Evolutionary conservation across 2,888 invertebrate species (phyloP), one percentile per base, ranked within the genome.

Genomic region (Mesochorus sp.): DNA sequence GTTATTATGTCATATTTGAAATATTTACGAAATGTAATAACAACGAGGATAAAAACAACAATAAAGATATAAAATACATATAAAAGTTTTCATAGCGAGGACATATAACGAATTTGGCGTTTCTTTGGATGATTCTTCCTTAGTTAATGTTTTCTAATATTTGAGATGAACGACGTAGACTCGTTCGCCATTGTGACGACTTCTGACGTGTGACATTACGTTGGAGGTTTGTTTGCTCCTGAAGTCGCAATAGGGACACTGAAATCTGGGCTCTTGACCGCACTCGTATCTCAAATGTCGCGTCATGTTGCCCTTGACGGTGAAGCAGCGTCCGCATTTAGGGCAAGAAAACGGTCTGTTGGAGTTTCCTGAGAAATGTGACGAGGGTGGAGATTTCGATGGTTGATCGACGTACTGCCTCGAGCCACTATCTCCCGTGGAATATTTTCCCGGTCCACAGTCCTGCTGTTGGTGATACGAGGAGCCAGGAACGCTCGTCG

Each of bases 281-380:
- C 91, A 91, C 76, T 91, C 91, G 80, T 87, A 89, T 75, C 85
- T 88, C 2, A 87, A 78, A 57, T 91, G 91, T 53, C 89, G 85
- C 68, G 88, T 88, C 84, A 91, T 85, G 82, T 88, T 89, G 37
- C 89, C 88, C 61, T 89, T 89, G 0, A 86, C 83, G 34, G 85
- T 89, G 82, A 91, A 92, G 10, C 83, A 80, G 2, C 88, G 85
- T 28, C 86, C 86, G 73, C 91, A 91, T 47, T 87, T 87, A 0
- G 87, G 88, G 71, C 91, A 91, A 10, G 82, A 82, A 74, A 87
- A 91, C 1, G 86, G 87, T 76, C 87, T 87, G 72, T 44, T 37
- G 24, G 47, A 17, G 26, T 42, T 42, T 26, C 37, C 17, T 2
- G 68, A 1, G 26, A 39, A 4, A 14, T 42, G 28, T 10, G 17